These are phyloP conservation scores for Priapulus caudatus DNA, from an alignment of 2,888 invertebrate species.

Conservation along the genomic window DNA sequence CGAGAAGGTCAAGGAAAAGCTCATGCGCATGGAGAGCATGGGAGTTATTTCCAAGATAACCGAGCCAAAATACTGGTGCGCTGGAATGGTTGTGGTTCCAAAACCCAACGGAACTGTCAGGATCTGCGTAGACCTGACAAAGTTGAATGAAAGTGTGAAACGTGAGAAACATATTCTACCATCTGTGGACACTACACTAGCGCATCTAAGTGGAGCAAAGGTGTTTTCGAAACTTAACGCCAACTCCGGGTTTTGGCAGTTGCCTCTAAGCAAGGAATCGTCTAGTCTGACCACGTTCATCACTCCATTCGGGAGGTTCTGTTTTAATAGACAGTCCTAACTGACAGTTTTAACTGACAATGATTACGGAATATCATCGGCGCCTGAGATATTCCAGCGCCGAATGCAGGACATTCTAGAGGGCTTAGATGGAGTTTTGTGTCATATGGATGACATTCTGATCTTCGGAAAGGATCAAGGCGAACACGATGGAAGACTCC, in stretches of 20 bases:
- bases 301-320: too few species aligned
- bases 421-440: slow-evolving; percentile 15
- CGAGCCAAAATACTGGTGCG: slow-evolving; percentile 31
- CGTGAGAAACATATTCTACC: slow-evolving; percentile 11
- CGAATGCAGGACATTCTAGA: slow-evolving; percentile 17
- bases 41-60: slow-evolving; percentile 28
- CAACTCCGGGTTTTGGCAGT: slow-evolving; percentile 21
- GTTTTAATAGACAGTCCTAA: slow-evolving; percentile 18
- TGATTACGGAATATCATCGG: slow-evolving; percentile 15
- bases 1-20: slow-evolving; percentile 27
- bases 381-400: too few species aligned
- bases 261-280: slow-evolving; percentile 12
- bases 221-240: slow-evolving; percentile 20
- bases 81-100: slow-evolving; percentile 31
- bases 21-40: slow-evolving; percentile 24
- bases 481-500: slow-evolving; percentile 16
- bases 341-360: slow-evolving; percentile 17
- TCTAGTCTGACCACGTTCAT: too few species aligned
- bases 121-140: slow-evolving; percentile 20
- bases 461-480: slow-evolving; percentile 12
- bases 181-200: slow-evolving; percentile 13
- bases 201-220: too few species aligned
- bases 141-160: slow-evolving; percentile 9
- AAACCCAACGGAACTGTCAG: too few species aligned
- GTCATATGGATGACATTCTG: slow-evolving; percentile 21